Base-by-base conservation (phyloP, 1,140 invertebrate species). In the Eciton burchellii region DNA sequence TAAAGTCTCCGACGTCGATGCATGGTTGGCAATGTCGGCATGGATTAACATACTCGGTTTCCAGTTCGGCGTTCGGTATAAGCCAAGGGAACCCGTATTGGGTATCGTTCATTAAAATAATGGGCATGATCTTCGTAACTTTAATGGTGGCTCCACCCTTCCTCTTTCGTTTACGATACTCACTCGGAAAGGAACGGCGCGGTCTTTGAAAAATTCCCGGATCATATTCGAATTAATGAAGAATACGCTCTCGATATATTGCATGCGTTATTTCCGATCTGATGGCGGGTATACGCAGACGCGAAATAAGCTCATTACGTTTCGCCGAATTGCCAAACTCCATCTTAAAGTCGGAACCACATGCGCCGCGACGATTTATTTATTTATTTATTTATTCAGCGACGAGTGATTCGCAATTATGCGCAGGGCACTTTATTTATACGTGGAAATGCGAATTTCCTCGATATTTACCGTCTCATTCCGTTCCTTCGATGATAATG, bases 11-110 rank as follows among this genome's bases (percentile, higher is more conserved):
- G 43, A 35, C 45, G 63, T 11, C 47, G 29, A 29, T 56, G 77
- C 21, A 21, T 21, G 59, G 47, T 65, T 81, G 19, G 65, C 66
- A 56, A 79, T 79, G 47, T 21, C 47, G 66, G 66, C 49, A 14
- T 57, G 73, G 81, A 84, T 87, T 70, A 81, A 86, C 84, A 86
- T 83, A 81, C 68, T 41, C 62, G 49, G 41, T 86, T 86, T 84
- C 49, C 54, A 73, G 70, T 73, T 79, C 57, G 84, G 52, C 49
- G 72, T 57, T 70, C 45, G 45, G n/a, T 71, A 63, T 68, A 56
- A 66, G 49, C 45, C 83, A 14, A n/a, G n/a, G 16, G n/a, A 43
- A 11, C 49, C 29, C 26, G 47, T 47, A 72, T 81, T 29, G 66
- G 68, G 21, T 54, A 79, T 56, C 59, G 74, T 70, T 86, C 68